A percentile compares a stretch with the other conserved stretches of the same genome.
Evolutionary conservation across 2,113 vertebrate species (phyloP).

Genomic region (Phalacrocorax carbo): DNA sequence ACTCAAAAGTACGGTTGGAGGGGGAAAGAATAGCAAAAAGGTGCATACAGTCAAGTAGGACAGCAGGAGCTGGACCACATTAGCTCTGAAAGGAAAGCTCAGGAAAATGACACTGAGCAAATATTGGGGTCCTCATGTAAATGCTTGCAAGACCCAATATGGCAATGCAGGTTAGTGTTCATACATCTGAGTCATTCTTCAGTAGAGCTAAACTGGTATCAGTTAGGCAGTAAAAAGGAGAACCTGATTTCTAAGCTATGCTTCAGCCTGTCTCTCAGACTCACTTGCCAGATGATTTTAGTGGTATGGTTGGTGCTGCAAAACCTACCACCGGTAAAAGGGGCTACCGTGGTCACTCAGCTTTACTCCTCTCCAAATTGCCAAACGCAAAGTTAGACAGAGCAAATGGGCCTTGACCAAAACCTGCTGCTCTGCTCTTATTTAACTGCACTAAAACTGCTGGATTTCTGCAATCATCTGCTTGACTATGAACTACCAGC

Average conservation of each 20-base stretch:
- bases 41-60: not conserved
- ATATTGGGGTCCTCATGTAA: not conserved
- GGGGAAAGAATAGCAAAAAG: not conserved
- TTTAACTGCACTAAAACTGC: not conserved
- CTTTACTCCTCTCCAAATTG: not conserved
- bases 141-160: not conserved
- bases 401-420: not conserved
- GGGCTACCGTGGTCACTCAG: not conserved
- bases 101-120: not conserved
- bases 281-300: not conserved
- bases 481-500: not conserved
- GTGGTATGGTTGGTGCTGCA: not conserved
- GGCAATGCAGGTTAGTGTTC: not conserved
- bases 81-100: not conserved
- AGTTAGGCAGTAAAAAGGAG: not conserved
- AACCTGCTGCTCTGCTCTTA: not conserved
- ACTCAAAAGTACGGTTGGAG: not conserved
- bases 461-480: not conserved
- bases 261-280: not conserved
- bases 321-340: not conserved
- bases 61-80: accelerated
- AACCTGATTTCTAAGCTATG: not conserved
- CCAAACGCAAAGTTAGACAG: not conserved
- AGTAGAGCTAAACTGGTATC: not conserved
- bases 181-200: not conserved